A percentile compares a stretch with the other conserved stretches of the same genome.
phyloP scores from a whole-genome alignment of 2,888 invertebrate genomes.

The Seira ritae region DNA sequence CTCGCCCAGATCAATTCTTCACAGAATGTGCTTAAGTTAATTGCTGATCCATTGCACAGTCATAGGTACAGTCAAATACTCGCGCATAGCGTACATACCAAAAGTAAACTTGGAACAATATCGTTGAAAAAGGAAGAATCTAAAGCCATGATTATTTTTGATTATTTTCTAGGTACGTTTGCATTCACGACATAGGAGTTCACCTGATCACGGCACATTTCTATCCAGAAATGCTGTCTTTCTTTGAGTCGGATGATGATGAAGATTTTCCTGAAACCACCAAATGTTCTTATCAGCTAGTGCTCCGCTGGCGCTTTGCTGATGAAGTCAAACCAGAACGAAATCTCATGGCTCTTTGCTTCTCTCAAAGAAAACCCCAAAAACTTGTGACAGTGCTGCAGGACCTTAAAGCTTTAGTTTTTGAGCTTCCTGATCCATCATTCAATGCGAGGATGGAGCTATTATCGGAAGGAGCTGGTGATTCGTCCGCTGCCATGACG shows the following conservation, averaged over 20 bases:
- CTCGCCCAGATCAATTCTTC: conserved; percentile 42
- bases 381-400: conserved; percentile 62
- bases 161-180: conserved; percentile 49
- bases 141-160: neutral
- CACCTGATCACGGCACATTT: conserved; percentile 66
- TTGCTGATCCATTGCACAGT: conserved; percentile 53
- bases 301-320: conserved; percentile 65
- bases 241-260: conserved; percentile 50
- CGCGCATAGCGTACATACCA: no score
- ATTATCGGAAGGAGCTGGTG: neutral
- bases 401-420: conserved; percentile 50
- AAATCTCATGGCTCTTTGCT: conserved; percentile 56
- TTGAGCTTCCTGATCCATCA: conserved; percentile 52
- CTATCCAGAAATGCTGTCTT: conserved; percentile 59
- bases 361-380: conserved; percentile 59
- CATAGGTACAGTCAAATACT: conserved; percentile 40
- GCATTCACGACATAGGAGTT: conserved; percentile 65
- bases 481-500: neutral
- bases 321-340: conserved; percentile 54
- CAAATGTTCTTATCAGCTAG: conserved; percentile 41
- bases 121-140: no score
- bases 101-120: no score
- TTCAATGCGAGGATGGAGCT: conserved; percentile 19
- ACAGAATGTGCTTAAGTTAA: conserved; percentile 36
- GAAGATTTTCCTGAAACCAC: conserved; percentile 39